Evolutionary conservation across 2,113 vertebrate species (phyloP), one percentile per base, ranked within the genome.

Genomic region (Notothenia rossii): DNA sequence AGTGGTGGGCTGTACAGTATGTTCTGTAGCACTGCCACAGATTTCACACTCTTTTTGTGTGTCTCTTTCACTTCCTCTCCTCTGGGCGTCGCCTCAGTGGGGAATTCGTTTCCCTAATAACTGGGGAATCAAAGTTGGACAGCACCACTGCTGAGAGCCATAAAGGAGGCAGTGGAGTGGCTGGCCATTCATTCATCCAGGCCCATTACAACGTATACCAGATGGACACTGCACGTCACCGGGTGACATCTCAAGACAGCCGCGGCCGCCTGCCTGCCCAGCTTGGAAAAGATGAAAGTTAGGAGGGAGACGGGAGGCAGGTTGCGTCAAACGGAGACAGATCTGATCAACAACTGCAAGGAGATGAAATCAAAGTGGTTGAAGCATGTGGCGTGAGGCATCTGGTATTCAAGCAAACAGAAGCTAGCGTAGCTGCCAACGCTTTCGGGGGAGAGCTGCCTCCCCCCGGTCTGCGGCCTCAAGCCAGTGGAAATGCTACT

Each of bases 291-390:
- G 91, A 93, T 93, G 91, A 94, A 94, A 93, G 93, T 92, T 90
- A 72, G 0, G 64, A 83, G 80, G 79, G 73, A 83, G 90, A 85
- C 79, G 83, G 87, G 88, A 90, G 90, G 90, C 89, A 91, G 92
- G 92, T 90, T 89, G 92, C 70, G 84, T 91, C 89, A 88, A 90
- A 89, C 87, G 79, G 86, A 79, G 82, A 84, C 86, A 72, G 90
- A 93, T 94, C 91, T 91, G 92, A 93, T 89, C 89, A 93, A 90
- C 91, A 92, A 93, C 92, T 92, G 93, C 92, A 93, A 87, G 3
- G 84, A 89, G 88, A 93, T 82, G 83, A 89, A 92, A 94, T 94
- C 89, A 94, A 94, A 94, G 93, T 90, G 90, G 88, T 76, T 85
- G 88, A 88, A 90, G 91, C 93, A 91, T 91, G 91, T 91, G 91